Evolutionary conservation across 2,888 invertebrate species (phyloP).

Genomic region (Dastarcus helophoroides): DNA sequence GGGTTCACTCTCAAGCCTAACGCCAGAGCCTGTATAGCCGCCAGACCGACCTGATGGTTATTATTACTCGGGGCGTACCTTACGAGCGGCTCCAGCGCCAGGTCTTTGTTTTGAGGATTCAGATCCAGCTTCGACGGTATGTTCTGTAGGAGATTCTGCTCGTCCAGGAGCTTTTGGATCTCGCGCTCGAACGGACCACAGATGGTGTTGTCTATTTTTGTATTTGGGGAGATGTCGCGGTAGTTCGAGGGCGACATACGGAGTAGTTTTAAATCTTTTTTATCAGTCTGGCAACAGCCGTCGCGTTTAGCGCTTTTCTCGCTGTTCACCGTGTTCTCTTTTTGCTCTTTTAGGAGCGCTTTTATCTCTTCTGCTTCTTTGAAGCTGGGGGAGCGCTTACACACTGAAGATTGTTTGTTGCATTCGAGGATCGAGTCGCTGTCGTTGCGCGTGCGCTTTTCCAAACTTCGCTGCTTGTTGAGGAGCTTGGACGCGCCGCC

Average conservation of each 20-base stretch:
- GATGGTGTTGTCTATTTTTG: slow-evolving; percentile 43
- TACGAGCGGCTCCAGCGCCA: slow-evolving; percentile 39
- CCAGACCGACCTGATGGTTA: slow-evolving; percentile 64
- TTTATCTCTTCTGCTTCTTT: slow-evolving; percentile 37
- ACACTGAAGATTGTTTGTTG: slow-evolving; percentile 33
- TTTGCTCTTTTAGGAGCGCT: slow-evolving; percentile 30
- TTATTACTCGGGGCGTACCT: slow-evolving; percentile 39
- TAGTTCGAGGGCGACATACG: slow-evolving; percentile 45
- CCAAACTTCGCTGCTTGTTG: slow-evolving; percentile 29
- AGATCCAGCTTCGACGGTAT: slow-evolving; percentile 49
- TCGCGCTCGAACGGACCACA: slow-evolving; percentile 65
- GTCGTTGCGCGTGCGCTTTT: slow-evolving; percentile 31
- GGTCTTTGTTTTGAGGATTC: slow-evolving; percentile 50
- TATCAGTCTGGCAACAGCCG: slow-evolving; percentile 54
- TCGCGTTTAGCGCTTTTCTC: slow-evolving; percentile 50
- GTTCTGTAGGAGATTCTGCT: slow-evolving; percentile 52
- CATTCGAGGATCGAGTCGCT: slow-evolving; percentile 35
- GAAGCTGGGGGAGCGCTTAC: slow-evolving; percentile 36
- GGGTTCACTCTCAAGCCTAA: slow-evolving; percentile 35
- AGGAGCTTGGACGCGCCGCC: slow-evolving; percentile 18
- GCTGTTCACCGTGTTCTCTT: slow-evolving; percentile 37
- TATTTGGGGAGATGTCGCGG: slow-evolving; percentile 32
- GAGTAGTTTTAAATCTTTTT: slow-evolving; percentile 44
- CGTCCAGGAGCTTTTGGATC: slow-evolving; percentile 66
- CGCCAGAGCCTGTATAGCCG: slow-evolving; percentile 66